These are phyloP conservation scores for Leptinotarsa juncta DNA, from an alignment of 2,888 invertebrate species.

Conservation along the genomic window DNA sequence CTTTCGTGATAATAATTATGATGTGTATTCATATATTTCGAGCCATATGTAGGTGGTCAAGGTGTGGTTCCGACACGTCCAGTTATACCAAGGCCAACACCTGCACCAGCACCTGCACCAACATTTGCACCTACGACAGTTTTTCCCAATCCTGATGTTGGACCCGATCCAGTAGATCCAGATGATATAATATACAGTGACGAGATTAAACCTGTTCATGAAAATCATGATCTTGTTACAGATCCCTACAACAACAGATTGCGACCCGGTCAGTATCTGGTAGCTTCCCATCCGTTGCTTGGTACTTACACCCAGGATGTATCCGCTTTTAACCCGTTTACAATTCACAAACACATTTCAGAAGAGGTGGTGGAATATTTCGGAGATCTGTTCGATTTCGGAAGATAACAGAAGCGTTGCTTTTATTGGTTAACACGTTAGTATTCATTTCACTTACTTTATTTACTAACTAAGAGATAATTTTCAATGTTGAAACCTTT, in stretches of 20 bases:
- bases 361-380: slow-evolving; percentile 39
- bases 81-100: background rate
- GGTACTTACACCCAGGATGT: slow-evolving; percentile 46
- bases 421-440: slow-evolving; percentile 20
- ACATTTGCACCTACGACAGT: background rate
- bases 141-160: slow-evolving; percentile 22
- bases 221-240: slow-evolving; percentile 50
- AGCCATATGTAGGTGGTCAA: slow-evolving; percentile 15
- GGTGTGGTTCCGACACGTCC: slow-evolving; percentile 13
- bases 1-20: too few relatives aligned
- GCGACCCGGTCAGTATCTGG: slow-evolving; percentile 49
- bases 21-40: too few relatives aligned
- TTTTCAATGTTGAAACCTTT: too few relatives aligned
- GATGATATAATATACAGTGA: slow-evolving; percentile 57
- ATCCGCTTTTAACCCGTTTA: slow-evolving; percentile 44
- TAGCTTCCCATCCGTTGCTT: slow-evolving; percentile 46
- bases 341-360: slow-evolving; percentile 30
- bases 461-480: background rate
- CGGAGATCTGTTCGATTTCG: slow-evolving; percentile 32
- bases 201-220: slow-evolving; percentile 56
- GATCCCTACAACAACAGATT: slow-evolving; percentile 38
- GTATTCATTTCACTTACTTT: slow-evolving; percentile 24
- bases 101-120: background rate
- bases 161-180: slow-evolving; percentile 44
- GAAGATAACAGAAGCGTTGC: slow-evolving; percentile 28